Evolutionary conservation across 1,140 invertebrate species (phyloP), one percentile per base, ranked within the genome.

Genomic region (Geopemphigus sp.): DNA sequence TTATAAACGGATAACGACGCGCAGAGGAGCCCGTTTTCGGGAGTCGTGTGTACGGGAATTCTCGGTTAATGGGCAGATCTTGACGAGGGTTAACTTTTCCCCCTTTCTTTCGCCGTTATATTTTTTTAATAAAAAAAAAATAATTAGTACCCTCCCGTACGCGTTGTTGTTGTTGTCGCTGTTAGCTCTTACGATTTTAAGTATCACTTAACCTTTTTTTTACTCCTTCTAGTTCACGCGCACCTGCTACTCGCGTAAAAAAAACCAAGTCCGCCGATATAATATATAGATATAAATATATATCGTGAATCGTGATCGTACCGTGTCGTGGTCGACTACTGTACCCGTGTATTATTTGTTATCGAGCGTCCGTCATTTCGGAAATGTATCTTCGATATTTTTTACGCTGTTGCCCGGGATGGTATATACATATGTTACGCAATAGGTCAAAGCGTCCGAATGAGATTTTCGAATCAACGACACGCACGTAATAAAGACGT

Each of bases 1-100:
- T 61, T 78, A 47, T 78, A 78, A 78, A 61, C 74, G 74, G 74
- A 59, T 78, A 78, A 61, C 57, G 45, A 61, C 57, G 74, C 63
- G 57, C 57, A 6, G 54, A 17, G 72, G 53, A 76, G 22, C 74
- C 74, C 74, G 45, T 63, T 78, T 59, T 63, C 39, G 22, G 74
- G 57, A 78, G 74, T 68, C 66, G 15, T 39, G 15, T 50, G 22
- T 26, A 50, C 66, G 50, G n/a, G 2, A 68, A 68, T 26, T 68
- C 66, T 59, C 26, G 19, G 73, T 68, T 68, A 68, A 68, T 68
- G 54, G 72, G 45, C 56, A 24, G 72, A 59, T 45, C 22, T 76
- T 57, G 72, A 78, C 74, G 74, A 61, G 56, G 32, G 74, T 45
- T 26, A 45, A 59, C 14, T 24, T 26, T 59, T 59, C 45, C 61